Conservation (phyloP, 2,888 invertebrate species). For the Caenorhabditis drosophilae region DNA sequence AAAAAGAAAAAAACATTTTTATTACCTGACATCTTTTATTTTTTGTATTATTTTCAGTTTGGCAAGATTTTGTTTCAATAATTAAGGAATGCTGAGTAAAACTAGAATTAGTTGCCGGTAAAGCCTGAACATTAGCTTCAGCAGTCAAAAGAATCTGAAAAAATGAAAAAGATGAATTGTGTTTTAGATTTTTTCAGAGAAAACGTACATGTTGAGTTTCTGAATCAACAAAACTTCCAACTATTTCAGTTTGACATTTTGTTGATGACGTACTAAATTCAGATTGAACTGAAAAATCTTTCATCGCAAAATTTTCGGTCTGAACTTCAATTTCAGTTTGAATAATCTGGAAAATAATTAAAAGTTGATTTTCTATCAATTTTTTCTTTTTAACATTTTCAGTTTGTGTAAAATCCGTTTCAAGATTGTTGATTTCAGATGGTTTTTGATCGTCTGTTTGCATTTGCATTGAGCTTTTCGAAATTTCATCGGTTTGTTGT, state of each 20-base stretch:
- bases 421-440: too few species aligned
- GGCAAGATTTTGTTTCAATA: conserved; percentile 34
- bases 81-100: conserved; percentile 33
- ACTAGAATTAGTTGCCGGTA: conserved; percentile 33
- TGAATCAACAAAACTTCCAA: conserved; percentile 3
- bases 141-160: conserved; percentile 1
- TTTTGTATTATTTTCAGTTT: conserved; percentile 39
- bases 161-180: neutral
- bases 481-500: conserved; percentile 8
- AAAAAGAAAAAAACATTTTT: neutral
- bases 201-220: conserved; percentile 16
- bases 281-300: neutral
- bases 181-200: too few species aligned
- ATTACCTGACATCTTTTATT: conserved; percentile 46
- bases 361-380: too few species aligned
- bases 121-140: neutral
- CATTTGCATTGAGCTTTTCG: too few species aligned
- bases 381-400: conserved; percentile 1
- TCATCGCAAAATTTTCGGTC: neutral
- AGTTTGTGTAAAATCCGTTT: neutral
- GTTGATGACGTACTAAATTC: neutral
- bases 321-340: neutral
- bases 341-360: too few species aligned
- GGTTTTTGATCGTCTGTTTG: too few species aligned
- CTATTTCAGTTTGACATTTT: neutral